phyloP scores from a whole-genome alignment of 1,140 invertebrate species.

The Drosophila repleta region DNA sequence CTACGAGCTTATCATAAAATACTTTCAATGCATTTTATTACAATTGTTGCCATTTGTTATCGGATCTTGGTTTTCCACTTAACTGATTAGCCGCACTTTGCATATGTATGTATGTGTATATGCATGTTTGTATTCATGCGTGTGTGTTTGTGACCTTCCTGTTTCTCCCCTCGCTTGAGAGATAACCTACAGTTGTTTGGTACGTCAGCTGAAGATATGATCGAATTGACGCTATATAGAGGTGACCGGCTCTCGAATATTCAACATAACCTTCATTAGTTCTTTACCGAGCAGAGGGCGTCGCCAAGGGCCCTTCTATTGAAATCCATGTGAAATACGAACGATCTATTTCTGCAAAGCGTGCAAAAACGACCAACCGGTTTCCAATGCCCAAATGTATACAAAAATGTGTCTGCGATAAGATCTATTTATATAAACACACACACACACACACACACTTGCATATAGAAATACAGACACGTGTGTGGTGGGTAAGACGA shows the following conservation, averaged over 20 bases:
- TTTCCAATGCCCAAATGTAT: slow-evolving; percentile 24
- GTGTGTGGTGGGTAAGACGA: slow-evolving; percentile 50
- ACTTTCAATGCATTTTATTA: slow-evolving; percentile 27
- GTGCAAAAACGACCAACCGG: slow-evolving; percentile 17
- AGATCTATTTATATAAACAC: slow-evolving; percentile 57
- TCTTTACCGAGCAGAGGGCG: slow-evolving; percentile 11
- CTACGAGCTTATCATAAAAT: slow-evolving; percentile 11
- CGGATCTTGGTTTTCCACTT: slow-evolving; percentile 8
- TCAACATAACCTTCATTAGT: slow-evolving; percentile 51
- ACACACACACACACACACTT: background rate
- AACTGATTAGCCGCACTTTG: slow-evolving; percentile 11
- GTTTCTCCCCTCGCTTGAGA: slow-evolving; percentile 22
- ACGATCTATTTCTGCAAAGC: slow-evolving; percentile 30
- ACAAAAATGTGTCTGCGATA: slow-evolving; percentile 31
- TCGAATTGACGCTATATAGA: slow-evolving; percentile 47
- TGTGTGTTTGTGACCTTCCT: slow-evolving; percentile 47
- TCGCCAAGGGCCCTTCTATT: background rate
- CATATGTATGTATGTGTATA: slow-evolving; percentile 13
- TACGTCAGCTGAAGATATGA: slow-evolving; percentile 37
- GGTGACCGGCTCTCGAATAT: slow-evolving; percentile 53
- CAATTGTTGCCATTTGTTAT: slow-evolving; percentile 2
- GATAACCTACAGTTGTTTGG: slow-evolving; percentile 29
- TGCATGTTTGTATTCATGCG: slow-evolving; percentile 11
- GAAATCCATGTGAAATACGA: slow-evolving; percentile 1
- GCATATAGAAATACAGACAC: background rate